These are phyloP conservation scores for Istiophorus platypterus DNA, from an alignment of 2,113 vertebrate species.

Conservation along the genomic window DNA sequence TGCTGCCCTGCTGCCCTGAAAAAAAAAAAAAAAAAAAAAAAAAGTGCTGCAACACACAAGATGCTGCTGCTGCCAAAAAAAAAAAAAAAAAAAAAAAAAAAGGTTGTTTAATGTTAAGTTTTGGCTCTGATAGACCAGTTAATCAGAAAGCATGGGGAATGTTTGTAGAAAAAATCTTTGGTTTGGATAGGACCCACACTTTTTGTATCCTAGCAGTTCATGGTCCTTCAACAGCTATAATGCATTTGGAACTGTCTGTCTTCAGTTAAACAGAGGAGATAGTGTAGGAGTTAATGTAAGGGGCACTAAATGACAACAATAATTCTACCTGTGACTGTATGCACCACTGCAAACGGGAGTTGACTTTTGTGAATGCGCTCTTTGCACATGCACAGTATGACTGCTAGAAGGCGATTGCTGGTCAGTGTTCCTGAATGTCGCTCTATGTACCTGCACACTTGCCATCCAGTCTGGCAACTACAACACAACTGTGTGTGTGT, in stretches of 20 bases:
- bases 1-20: conserved; percentile 1
- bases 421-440: too few species aligned
- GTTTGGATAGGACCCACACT: background rate
- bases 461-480: too few species aligned
- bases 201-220: background rate
- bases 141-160: background rate
- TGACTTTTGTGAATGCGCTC: too few species aligned
- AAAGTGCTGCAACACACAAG: conserved; percentile 31
- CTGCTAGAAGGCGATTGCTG: too few species aligned
- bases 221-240: background rate
- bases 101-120: conserved; percentile 1
- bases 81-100: background rate
- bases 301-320: too few species aligned
- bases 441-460: too few species aligned
- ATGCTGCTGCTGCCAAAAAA: conserved; percentile 24
- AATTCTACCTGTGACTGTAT: too few species aligned
- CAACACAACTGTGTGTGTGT: too few species aligned
- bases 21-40: background rate
- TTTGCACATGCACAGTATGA: too few species aligned
- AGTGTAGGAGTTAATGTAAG: too few species aligned
- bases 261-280: background rate
- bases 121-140: conserved; percentile 17
- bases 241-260: background rate
- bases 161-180: conserved; percentile 7
- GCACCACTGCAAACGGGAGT: too few species aligned